These are phyloP conservation scores for Psittacus erithacus DNA, from an alignment of 2,113 vertebrate genomes.

Conservation along the genomic window DNA sequence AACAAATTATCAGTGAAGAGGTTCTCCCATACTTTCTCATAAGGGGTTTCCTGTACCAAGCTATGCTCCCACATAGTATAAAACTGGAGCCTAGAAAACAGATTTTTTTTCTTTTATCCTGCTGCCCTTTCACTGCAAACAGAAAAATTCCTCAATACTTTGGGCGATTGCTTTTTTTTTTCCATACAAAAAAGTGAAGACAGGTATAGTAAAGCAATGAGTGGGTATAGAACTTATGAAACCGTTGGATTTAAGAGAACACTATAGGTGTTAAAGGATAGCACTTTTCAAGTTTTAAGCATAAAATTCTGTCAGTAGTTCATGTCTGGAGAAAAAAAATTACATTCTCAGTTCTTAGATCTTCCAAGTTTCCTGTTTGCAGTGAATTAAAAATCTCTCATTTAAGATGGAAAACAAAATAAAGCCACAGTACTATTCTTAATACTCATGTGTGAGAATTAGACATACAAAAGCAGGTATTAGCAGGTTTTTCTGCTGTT, in stretches of 20 bases:
- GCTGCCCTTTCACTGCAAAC: not conserved
- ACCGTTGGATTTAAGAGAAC: not conserved
- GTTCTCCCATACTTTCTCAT: not conserved
- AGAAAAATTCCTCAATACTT: not conserved
- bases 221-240: not conserved
- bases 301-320: not conserved
- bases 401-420: not conserved
- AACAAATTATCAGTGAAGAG: not conserved
- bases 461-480: not conserved
- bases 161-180: not conserved
- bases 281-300: not conserved
- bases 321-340: not conserved
- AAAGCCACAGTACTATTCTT: not conserved
- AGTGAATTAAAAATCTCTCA: not conserved
- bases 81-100: not conserved
- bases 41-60: not conserved
- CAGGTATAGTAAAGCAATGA: not conserved
- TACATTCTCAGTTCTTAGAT: not conserved
- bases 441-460: not conserved
- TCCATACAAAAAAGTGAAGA: accelerated
- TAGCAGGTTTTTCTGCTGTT: not conserved
- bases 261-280: not conserved
- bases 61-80: not conserved
- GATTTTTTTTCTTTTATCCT: not conserved
- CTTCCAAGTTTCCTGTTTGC: not conserved